These are phyloP conservation scores for Nyctibius bracteatus DNA, from an alignment of 2,113 vertebrate genomes.

Conservation along the genomic window DNA sequence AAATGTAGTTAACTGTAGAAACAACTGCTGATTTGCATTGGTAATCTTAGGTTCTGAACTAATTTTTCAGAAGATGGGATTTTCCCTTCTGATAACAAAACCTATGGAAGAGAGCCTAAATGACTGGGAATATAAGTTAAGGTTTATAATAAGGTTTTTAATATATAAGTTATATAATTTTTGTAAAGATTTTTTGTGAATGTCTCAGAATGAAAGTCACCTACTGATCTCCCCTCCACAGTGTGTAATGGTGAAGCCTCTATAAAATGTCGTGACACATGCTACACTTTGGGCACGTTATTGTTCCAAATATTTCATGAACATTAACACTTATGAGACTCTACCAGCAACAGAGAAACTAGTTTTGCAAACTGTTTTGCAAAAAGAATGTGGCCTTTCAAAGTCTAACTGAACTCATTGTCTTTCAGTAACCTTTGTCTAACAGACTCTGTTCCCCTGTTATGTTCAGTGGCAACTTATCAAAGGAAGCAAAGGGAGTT, in stretches of 20 bases:
- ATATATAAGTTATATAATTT: neutral
- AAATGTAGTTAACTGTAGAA: neutral
- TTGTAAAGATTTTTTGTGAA: neutral
- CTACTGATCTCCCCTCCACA: neutral
- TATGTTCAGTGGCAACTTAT: neutral
- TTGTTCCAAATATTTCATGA: neutral
- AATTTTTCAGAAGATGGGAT: neutral
- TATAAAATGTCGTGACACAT: neutral
- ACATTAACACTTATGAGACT: neutral
- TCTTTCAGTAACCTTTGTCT: neutral
- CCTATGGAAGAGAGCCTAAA: neutral
- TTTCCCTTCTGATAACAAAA: neutral
- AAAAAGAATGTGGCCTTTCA: neutral
- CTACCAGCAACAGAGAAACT: neutral
- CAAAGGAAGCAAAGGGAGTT: neutral
- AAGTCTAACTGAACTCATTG: neutral
- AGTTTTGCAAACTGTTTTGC: neutral
- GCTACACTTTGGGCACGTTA: neutral
- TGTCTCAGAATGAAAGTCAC: neutral
- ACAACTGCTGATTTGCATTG: neutral
- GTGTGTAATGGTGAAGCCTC: fast-evolving
- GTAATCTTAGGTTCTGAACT: neutral
- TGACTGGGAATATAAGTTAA: neutral
- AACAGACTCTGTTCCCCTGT: fast-evolving
- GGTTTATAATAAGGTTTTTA: too few relatives aligned